These are phyloP conservation scores for Triops cancriformis DNA, from an alignment of 1,140 invertebrate species.

Conservation along the genomic window DNA sequence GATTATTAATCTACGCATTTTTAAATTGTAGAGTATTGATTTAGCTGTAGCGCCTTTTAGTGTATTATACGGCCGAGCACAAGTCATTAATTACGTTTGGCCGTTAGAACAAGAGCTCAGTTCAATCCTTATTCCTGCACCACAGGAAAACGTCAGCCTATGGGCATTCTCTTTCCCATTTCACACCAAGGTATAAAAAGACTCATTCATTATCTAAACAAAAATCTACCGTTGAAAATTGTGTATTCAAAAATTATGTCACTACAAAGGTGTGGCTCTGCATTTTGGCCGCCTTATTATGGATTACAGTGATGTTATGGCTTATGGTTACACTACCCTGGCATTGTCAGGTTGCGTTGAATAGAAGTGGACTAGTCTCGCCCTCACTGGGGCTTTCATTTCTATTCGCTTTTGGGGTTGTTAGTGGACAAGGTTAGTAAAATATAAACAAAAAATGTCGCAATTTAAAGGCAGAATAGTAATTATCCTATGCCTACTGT, in stretches of 20 bases:
- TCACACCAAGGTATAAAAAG: neutral
- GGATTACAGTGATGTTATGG: conserved; percentile 26
- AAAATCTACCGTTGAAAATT: no score
- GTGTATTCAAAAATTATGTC: no score
- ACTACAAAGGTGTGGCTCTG: conserved; percentile 28
- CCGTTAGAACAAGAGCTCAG: conserved; percentile 11
- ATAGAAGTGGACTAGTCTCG: neutral
- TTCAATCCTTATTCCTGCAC: conserved; percentile 16
- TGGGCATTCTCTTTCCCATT: neutral
- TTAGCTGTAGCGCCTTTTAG: conserved; percentile 4
- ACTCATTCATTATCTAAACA: neutral
- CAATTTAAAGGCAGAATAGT: no score
- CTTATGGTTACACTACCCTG: conserved; percentile 14
- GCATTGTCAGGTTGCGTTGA: conserved; percentile 14
- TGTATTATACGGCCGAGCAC: conserved; percentile 6
- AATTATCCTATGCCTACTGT: no score
- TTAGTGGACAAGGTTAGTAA: conserved; percentile 24
- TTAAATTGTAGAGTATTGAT: neutral
- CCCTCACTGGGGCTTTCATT: conserved; percentile 19
- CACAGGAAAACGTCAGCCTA: conserved; percentile 3
- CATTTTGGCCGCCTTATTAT: conserved; percentile 20
- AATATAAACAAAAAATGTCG: neutral
- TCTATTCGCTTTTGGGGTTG: conserved; percentile 15
- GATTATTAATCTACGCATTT: neutral
- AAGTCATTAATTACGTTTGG: conserved; percentile 19